Evolutionary conservation across 2,797 vertebrate genomes (phyloP), one percentile per base, ranked within the genome.

Genomic region (Argentina silus): DNA sequence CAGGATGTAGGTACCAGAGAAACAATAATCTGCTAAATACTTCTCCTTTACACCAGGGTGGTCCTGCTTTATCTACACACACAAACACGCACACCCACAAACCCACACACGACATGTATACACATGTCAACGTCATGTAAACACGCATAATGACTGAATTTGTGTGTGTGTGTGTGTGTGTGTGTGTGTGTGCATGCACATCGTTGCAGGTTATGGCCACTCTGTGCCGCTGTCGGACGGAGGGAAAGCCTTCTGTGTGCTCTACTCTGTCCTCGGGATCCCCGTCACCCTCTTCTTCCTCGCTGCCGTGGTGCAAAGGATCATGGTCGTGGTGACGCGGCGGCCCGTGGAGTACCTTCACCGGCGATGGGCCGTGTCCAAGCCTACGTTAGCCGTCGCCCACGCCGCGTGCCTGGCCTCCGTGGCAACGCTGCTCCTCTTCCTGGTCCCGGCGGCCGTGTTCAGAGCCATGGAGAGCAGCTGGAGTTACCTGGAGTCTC

Each of bases 401-500:
- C 98, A 99, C 0, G 97, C 97, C 0, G 1, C 91, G 2, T 56
- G 91, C 27, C 91, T 99, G 0, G 89, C 95, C 0, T 42, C 92
- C 19, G 0, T 96, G 81, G 86, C 88, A 0, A 50, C 91, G 42
- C 83, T 95, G 0, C 89, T 93, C 72, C 91, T 99, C 87, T 94
- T 99, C 79, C 78, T 99, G 80, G 94, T 99, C 74, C 98, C 98
- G 0, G 96, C 98, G 0, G 93, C 93, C 15, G 89, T 96, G 77
- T 98, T 99, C 83, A 89, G 94, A 2, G 77, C 76, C 42, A 65
- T 97, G 84, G 98, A 99, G 84, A 90, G 92, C 2, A 92, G 97
- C 72, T 99, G 97, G 97, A 97, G 96, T 92, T 99, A 96, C 80
- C 90, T 99, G 67, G 97, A 99, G 70, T 96, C 97, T 4, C 94